Base-by-base conservation (phyloP, 2,888 invertebrate species). In the Cantharis rufa region DNA sequence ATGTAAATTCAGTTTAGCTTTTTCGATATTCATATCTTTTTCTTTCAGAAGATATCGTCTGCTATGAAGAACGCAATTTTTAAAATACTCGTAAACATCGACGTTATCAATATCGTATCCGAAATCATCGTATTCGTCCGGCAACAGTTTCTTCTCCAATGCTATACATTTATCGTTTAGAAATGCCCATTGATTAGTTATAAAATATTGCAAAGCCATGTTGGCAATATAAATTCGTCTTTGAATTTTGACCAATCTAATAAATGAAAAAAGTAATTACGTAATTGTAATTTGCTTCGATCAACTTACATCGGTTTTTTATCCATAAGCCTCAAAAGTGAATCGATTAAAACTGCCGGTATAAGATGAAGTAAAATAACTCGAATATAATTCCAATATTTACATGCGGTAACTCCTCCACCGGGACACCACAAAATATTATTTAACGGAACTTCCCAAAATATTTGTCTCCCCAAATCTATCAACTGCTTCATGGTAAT, bases 141-240 rank as follows among this genome's bases (percentile, higher is more conserved):
- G 85, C 69, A 90, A 88, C 61, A 94, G 83, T 1, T 86, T 83
- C 0, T 89, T 86, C 48, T 92, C 89, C n/a, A 94, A 87, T 0
- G 84, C 84, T 3, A 90, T 80, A 72, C 92, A 89, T 81, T 94
- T 94, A 0, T 89, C 85, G 81, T 94, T 95, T 69, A 88, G 86
- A 83, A 96, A 96, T 0, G 88, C 88, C 97, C 97, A 98, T 80
- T 94, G 91, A 82, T 94, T 92, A 0, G 90, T 90, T 1, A 94
- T 90, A 85, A 96, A 98, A 86, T 94, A 94, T 13, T 91, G 89
- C 2, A 98, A 86, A 0, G 94, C 94, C 72, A 90, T 89, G 83
- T 94, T 93, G 0, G 96, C 94, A 18, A 91, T 91, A 87, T 93
- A 96, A 70, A 98, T 93, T 81, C 93, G 93, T n/a, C 94, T 90